Conservation (phyloP, 2,888 invertebrate species). For the Encarsia formosa region DNA sequence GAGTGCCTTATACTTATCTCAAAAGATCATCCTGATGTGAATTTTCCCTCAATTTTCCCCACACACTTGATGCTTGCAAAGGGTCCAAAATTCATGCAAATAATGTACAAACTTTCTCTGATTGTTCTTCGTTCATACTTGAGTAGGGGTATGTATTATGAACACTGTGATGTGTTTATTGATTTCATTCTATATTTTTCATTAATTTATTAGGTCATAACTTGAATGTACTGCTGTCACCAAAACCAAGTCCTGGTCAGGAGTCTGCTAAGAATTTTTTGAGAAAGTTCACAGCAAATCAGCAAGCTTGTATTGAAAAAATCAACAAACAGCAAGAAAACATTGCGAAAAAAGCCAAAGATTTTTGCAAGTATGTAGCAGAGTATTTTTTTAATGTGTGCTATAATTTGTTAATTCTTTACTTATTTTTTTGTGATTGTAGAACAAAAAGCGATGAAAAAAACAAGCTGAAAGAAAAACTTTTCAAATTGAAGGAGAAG, state of each 20-base stretch:
- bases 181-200: neutral
- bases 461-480: constrained; percentile 29
- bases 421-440: constrained; percentile 10
- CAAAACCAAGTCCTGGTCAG: constrained; percentile 32
- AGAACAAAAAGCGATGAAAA: constrained; percentile 32
- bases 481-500: constrained; percentile 34
- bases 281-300: constrained; percentile 28
- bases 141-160: constrained; percentile 23
- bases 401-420: neutral
- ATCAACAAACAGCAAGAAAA: constrained; percentile 19
- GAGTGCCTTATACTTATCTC: constrained; percentile 38
- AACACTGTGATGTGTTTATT: neutral
- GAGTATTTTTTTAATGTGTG: neutral
- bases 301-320: constrained; percentile 24
- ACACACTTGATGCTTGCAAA: constrained; percentile 44
- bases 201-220: constrained; percentile 23
- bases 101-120: constrained; percentile 46
- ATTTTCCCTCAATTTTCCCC: constrained; percentile 41
- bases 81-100: constrained; percentile 42
- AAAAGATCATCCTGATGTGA: constrained; percentile 41
- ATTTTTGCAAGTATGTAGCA: constrained; percentile 15
- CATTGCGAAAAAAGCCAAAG: constrained; percentile 7
- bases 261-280: constrained; percentile 32
- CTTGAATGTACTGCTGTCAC: constrained; percentile 27
- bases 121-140: constrained; percentile 39